Evolutionary conservation across 35 echinoderm and acorn worm species (phyloP), one percentile per base, ranked within the genome.

Genomic region (Chiridota heheva): DNA sequence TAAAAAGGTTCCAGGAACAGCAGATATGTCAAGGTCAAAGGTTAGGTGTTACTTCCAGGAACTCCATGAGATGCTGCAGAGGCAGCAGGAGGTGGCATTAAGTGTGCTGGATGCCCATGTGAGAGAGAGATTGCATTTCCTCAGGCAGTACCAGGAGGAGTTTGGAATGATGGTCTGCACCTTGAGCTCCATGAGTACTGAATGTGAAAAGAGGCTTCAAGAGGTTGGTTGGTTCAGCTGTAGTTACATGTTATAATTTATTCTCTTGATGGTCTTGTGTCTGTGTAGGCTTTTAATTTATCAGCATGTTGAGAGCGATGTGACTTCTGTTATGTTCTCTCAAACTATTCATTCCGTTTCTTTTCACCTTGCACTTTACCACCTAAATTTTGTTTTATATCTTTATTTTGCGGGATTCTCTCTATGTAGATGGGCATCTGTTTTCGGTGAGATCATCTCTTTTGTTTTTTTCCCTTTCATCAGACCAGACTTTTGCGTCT

Each of bases 121-220:
- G 13, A 17, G 75, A 20, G 75, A 78, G 53, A 78, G 75, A 57
- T 65, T 97, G 7, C 78, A 88, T 40, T 68, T 97, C 36, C 80
- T 97, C 0, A 67, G 93, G 30, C 88, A 97, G 58, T 88, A 97
- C 46, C 93, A 97, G 67, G 93, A 97, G 59, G 84, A 91, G 40
- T 74, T 97, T 26, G 37, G 72, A 32, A 62, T 78, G 16, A 91
- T 91, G 43, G 28, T 87, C 10, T 84, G 78, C 15, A 76, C 70
- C 28, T 65, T 91, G 36, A 82, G 60, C 36, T 31, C 78, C 39
- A 97, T 97, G 72, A 85, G 84, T 71, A 49, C 83, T 30, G 87
- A 97, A 26, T 91, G 93, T 84, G 93, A 96, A 47, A 66, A 82
- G 5, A 80, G 73, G 39, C 48, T 91, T 16, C 53, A 91, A 70